Evolutionary conservation across 2,113 vertebrate genomes (phyloP), one percentile per base, ranked within the genome.

Genomic region (Equus quagga): DNA sequence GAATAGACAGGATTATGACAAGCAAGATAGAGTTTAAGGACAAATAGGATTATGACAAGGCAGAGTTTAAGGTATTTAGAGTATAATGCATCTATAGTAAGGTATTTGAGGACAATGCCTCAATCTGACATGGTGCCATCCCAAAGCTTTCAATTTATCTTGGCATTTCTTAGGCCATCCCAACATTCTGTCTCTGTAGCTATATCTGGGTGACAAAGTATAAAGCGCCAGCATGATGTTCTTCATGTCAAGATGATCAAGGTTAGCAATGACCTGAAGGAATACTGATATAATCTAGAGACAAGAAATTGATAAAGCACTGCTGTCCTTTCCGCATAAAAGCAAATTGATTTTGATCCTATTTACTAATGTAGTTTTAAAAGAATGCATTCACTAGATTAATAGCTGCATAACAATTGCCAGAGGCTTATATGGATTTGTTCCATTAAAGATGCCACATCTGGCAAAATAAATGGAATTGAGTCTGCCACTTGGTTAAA

Each of bases 361-460:
- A 19, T 87, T 94, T 92, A 60, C 58, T 94, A 82, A 76, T 19
- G 62, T 7, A 2, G n/a, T 41, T 96, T 93, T 17, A 44, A 92
- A 89, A 90, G 5, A 76, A 91, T 65, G 18, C 11, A 76, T 81
- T 89, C 26, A 85, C n/a, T 83, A 87, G 44, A 67, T 75, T 5
- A 85, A 78, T 36, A 65, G n/a, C 17, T 89, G 9, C 31, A 24
- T 81, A 88, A 82, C 23, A 73, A 14, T 84, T 58, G 31, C 70
- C 46, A 81, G 18, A 73, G 36, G 54, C 23, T 54, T 54, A 1
- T 24, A 8, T 90, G 46, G 36, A 81, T 75, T 8, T 92, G n/a
- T 92, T 92, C 41, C 26, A 92, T 21, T 70, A 76, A 89, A 62
- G 41, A 85, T 64, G 17, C 18, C 19, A 65, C 60, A 83, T 60